Conservation (phyloP, 2,113 vertebrate species). For the Accipiter virgatus region DNA sequence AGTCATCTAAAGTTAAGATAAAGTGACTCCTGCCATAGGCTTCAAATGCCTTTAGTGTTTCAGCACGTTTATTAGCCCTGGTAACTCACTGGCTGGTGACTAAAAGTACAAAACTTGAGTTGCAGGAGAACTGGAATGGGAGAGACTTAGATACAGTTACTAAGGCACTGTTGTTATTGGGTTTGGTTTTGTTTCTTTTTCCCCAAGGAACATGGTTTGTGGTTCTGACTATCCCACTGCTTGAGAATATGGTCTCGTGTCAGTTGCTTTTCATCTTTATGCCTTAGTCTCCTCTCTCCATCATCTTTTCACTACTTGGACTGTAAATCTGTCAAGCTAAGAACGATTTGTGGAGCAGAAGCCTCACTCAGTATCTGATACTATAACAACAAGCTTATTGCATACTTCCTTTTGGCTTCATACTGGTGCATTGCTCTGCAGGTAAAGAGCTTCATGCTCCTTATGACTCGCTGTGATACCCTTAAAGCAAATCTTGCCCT, state of each 20-base stretch:
- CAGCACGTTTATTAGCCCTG: background rate
- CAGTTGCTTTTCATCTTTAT: background rate
- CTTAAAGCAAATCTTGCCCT: background rate
- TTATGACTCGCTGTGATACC: background rate
- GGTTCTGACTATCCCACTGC: background rate
- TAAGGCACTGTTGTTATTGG: background rate
- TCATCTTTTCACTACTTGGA: background rate
- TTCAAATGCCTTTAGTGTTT: background rate
- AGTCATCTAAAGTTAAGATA: background rate
- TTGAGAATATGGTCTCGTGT: background rate
- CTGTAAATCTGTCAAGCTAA: background rate
- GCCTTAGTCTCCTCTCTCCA: background rate
- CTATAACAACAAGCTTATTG: background rate
- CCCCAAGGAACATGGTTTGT: background rate
- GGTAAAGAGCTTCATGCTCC: background rate
- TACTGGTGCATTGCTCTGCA: background rate
- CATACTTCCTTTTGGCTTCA: background rate
- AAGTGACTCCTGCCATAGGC: background rate
- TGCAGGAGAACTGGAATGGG: background rate
- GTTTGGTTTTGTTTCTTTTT: background rate
- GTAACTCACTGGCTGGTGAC: background rate
- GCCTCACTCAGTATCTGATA: background rate
- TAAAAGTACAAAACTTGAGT: background rate
- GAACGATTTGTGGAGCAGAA: background rate
- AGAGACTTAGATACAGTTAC: background rate